Evolutionary conservation across 37 sponge, comb jelly and placozoan genomes (phyloP), one percentile per base, ranked within the genome.

Genomic region (Ianthella basta): DNA sequence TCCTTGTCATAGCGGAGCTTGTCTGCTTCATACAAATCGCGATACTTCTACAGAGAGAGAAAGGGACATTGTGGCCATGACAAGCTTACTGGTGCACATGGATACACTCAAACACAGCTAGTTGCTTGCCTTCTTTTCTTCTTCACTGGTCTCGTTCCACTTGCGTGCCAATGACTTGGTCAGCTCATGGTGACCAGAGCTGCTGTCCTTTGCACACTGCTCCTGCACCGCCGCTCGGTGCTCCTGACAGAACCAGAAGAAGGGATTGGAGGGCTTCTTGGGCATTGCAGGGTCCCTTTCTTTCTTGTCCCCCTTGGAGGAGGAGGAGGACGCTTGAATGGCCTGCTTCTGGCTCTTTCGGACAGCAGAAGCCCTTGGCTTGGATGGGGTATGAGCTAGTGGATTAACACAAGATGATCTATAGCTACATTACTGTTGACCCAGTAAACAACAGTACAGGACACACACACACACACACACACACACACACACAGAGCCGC

Each of bases 171-270:
- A 84, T 1, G 79, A 66, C 85, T 91, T 94, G 75, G 95, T 91
- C 38, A 94, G 79, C 55, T 91, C 93, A 72, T 94, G 95, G 56
- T 94, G 89, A 18, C 91, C 91, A n/a, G 87, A 80, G 39, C 72
- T 24, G 0, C 77, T 87, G 33, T 88, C 89, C 19, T 57, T 81
- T 59, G 56, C 81, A 44, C 85, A 82, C 67, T 89, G 84, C 53
- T 86, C 87, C 77, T 91, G 90, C 15, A 87, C 73, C 1, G 64
- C 59, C 0, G 73, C 82, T 65, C 93, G 55, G 41, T 88, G 67
- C 30, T 91, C 91, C 55, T 94, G 95, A 36, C 92, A 94, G 40
- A 94, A 94, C 85, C 89, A 85, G 72, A 94, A 91, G 63, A 94
- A 94, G 4, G 95, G 89, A 56, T 94, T 94, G 13, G 92, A 84